Base-by-base conservation (phyloP, 2,113 vertebrate species). In the Bujurquina vittata region DNA sequence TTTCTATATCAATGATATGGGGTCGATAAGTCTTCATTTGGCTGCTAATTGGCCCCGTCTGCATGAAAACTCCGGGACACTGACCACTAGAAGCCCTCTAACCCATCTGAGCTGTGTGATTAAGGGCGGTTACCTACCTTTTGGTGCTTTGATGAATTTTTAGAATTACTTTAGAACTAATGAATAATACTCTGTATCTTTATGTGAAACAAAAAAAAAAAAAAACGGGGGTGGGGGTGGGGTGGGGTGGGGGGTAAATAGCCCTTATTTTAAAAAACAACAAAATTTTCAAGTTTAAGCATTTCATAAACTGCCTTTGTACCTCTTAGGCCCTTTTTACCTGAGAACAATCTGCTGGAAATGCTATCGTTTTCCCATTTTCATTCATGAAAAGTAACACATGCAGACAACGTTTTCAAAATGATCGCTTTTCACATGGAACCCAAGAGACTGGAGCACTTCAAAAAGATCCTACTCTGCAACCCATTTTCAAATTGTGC, bases 21-120 rank as follows among this genome's bases (percentile, higher is more conserved):
- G 62, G 54, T 87, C 80, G 7, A 84, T 85, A 87, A 75, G 65
- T 67, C 52, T 83, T 84, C 33, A 74, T 87, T 75, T 87, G 40
- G 43, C 75, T 88, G 7, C 83, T 88, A 84, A 79, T 81, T 87
- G 75, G 65, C 40, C 56, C 81, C 20, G 29, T 85, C 77, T 88
- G 63, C 17, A 86, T 9, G 35, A 74, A 35, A 6, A 60, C 49
- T 14, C 37, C 2, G 8, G 17, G 76, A 61, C 84, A 73, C 49
- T 63, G 80, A 54, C 3, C 22, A 8, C 65, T 29, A 33, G 35
- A 65, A 0, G 37, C 14, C 37, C 29, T 74, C 49, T 54, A 33
- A 55, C 40, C 33, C 9, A 59, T 0, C 29, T 72, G 7, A 73
- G 18, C 31, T 14, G 1, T 73, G 46, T 15, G 31, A 31, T 54